Evolutionary conservation across 2,113 vertebrate genomes (phyloP), one percentile per base, ranked within the genome.

Genomic region (Podocnemis expansa): DNA sequence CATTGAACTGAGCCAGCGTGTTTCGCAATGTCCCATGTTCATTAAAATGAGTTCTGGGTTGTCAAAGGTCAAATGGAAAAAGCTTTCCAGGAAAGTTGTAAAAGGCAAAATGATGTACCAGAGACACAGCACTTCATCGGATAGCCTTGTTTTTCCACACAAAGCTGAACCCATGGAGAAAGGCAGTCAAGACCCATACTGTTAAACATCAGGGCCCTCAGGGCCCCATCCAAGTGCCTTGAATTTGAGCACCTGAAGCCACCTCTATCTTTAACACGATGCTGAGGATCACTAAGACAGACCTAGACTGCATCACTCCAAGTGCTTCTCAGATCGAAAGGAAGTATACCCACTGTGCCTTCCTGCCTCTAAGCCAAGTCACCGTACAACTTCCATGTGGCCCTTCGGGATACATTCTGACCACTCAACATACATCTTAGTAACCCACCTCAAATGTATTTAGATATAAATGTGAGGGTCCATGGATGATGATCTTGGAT

Each of bases 1-100:
- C 34, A 86, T 82, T 78, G 93, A 88, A 85, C 29, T 7, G 54
- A 25, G 43, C 12, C n/a, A n/a, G 34, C 2, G 1, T 1, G 43
- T 93, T 95, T 88, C 91, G 91, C 78, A 84, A 95, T 54, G 90
- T 10, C 76, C 49, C 47, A 45, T 80, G 51, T 24, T 56, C 24
- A 2, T 87, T 87, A 27, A 82, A 93, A 83, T 55, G 89, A 78
- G 2, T 12, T 88, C 21, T 1, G 2, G 16, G 21, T 34, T 41
- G 34, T 14, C 45, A 38, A 89, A 93, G 81, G 88, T 92, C 88
- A 92, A 75, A 41, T 78, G 58, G 73, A 83, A 93, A 92, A 84
- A 81, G 90, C 91, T 80, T 95, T 96, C 89, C 95, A 97, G 92
- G 90, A 88, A 89, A 96, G 55, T 9, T 56, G 0, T 6, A 25